Conservation (phyloP, 2,888 invertebrate species). For the Clitarchus hookeri region DNA sequence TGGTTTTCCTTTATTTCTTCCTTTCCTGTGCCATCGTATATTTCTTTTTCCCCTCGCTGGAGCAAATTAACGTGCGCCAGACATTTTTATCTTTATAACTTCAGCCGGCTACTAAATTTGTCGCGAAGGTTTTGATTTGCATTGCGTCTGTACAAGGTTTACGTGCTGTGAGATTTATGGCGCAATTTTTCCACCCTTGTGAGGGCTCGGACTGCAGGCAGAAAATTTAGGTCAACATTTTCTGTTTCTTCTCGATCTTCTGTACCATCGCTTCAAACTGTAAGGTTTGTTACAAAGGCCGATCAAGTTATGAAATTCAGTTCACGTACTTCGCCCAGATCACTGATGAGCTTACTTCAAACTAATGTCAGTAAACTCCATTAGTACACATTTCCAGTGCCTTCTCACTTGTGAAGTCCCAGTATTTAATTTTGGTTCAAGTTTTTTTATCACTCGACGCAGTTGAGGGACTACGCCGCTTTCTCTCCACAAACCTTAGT, state of each 20-base stretch:
- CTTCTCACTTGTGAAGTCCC: too few species aligned
- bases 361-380: too few species aligned
- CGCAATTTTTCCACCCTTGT: not conserved
- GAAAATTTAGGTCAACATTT: not conserved
- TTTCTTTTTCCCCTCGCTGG: not conserved
- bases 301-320: too few species aligned
- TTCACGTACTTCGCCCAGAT: too few species aligned
- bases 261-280: too few species aligned
- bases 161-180: not conserved
- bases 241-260: not conserved
- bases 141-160: not conserved
- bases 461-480: too few species aligned
- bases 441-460: too few species aligned
- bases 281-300: too few species aligned
- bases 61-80: not conserved
- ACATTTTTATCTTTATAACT: conserved; percentile 14
- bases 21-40: not conserved
- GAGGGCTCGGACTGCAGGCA: not conserved
- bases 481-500: too few species aligned
- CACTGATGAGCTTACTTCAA: too few species aligned
- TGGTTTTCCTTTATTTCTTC: not conserved
- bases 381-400: too few species aligned
- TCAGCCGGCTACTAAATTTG: not conserved
- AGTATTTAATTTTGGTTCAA: too few species aligned
- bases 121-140: conserved; percentile 1